phyloP scores from a whole-genome alignment of 2,113 vertebrate species.

The Morone saxatilis region DNA sequence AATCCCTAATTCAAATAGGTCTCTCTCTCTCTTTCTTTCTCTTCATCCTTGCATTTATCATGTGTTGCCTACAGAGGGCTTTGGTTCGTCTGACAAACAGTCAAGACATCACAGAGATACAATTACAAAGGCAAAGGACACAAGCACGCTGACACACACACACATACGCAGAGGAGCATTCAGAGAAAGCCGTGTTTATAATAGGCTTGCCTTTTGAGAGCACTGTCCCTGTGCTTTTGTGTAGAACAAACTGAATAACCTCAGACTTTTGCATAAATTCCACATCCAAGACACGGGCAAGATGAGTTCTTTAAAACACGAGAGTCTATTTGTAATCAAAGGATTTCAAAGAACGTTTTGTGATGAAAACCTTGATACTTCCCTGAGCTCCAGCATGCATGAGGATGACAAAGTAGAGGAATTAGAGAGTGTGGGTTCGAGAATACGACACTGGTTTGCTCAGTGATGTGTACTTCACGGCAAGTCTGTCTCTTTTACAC shows the following conservation, averaged over 20 bases:
- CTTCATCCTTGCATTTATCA: slow-evolving; percentile 64
- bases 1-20: slow-evolving; percentile 70
- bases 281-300: slow-evolving; percentile 29
- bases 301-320: slow-evolving; percentile 37
- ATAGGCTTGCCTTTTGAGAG: slow-evolving; percentile 59
- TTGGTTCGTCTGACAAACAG: slow-evolving; percentile 69
- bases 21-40: slow-evolving; percentile 33
- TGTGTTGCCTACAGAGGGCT: slow-evolving; percentile 57
- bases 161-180: slow-evolving; percentile 30
- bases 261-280: slow-evolving; percentile 52
- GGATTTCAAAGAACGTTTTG: slow-evolving; percentile 33
- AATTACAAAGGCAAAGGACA: slow-evolving; percentile 74
- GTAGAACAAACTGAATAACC: slow-evolving; percentile 52
- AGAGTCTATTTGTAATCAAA: slow-evolving; percentile 11
- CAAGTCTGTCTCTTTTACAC: slow-evolving; percentile 3
- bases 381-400: neutral
- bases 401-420: slow-evolving; percentile 21
- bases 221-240: slow-evolving; percentile 51
- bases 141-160: slow-evolving; percentile 31
- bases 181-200: slow-evolving; percentile 57
- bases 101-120: slow-evolving; percentile 66
- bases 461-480: slow-evolving; percentile 35
- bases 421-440: slow-evolving; percentile 10
- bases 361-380: slow-evolving; percentile 32
- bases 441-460: slow-evolving; percentile 17